Percentiles rank a stretch among this genome's conserved stretches.
Evolutionary conservation across 2,888 invertebrate genomes (phyloP).

Genomic region (Lasioglossum vierecki): DNA sequence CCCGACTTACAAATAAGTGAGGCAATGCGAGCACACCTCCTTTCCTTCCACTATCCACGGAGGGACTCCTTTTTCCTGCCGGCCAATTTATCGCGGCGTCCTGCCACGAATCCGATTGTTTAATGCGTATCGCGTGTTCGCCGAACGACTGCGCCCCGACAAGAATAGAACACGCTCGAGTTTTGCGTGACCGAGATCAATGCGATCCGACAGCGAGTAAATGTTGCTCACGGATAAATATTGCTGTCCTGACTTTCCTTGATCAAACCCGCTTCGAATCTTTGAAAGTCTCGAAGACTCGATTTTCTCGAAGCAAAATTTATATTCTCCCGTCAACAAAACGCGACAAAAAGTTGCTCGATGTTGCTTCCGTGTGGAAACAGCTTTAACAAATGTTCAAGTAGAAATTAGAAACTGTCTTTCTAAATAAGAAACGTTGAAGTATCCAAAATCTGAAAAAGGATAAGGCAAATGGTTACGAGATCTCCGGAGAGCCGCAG

Average conservation of each 20-base stretch:
- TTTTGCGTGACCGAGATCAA: constrained; percentile 7
- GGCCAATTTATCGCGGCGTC: constrained; percentile 30
- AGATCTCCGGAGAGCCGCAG: background rate
- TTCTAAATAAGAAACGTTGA: background rate
- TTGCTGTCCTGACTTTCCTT: background rate
- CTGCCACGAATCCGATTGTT: constrained; percentile 47
- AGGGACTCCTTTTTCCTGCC: constrained; percentile 26
- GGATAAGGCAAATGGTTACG: background rate
- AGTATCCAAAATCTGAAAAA: too few relatives aligned
- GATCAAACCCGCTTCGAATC: background rate
- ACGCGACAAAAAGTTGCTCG: too few relatives aligned
- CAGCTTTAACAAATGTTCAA: background rate
- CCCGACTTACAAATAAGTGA: constrained; percentile 36
- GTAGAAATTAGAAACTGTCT: background rate
- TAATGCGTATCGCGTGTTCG: constrained; percentile 48
- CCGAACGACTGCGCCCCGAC: background rate
- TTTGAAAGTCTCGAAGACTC: background rate
- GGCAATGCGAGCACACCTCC: constrained; percentile 14
- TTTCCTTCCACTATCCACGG: background rate
- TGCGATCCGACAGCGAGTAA: background rate
- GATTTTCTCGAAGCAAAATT: background rate
- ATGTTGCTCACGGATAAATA: background rate
- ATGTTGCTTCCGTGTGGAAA: background rate
- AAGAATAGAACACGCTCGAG: background rate
- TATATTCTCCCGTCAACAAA: background rate